Conservation (phyloP, 2,113 vertebrate species). For the Etheostoma spectabile region DNA sequence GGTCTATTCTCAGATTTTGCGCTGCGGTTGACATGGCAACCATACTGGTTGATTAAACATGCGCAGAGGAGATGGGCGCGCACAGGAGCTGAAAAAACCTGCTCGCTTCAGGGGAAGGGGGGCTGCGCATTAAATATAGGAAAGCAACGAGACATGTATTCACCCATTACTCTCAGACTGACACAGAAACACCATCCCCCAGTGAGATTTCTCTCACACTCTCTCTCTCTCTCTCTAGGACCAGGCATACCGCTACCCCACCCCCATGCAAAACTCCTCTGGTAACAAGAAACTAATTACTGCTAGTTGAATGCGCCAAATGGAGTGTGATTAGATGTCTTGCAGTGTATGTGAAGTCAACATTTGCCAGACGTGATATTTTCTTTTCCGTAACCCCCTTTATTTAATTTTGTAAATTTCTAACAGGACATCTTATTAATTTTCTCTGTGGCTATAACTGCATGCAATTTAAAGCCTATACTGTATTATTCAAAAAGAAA, state of each 20-base stretch:
- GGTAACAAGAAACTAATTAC: constrained; percentile 51
- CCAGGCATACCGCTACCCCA: constrained; percentile 38
- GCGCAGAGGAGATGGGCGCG: constrained; percentile 81
- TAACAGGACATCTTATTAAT: constrained; percentile 20
- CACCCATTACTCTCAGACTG: constrained; percentile 65
- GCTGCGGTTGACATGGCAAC: constrained; percentile 94
- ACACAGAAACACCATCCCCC: constrained; percentile 70
- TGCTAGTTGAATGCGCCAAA: constrained; percentile 23
- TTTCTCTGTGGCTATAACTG: constrained; percentile 2
- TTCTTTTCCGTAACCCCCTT: constrained; percentile 5
- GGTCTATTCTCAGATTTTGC: constrained; percentile 86
- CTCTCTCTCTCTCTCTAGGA: constrained; percentile 39
- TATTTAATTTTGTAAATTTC: constrained; percentile 15
- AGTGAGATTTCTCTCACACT: constrained; percentile 29
- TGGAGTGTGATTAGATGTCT: constrained; percentile 26
- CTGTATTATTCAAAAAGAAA: background rate
- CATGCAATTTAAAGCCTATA: background rate
- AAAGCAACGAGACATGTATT: constrained; percentile 60
- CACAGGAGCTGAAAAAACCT: constrained; percentile 71
- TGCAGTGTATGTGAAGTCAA: constrained; percentile 7
- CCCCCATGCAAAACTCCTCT: constrained; percentile 51
- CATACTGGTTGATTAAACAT: constrained; percentile 93
- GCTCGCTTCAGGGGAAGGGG: constrained; percentile 68
- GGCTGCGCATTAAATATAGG: constrained; percentile 70
- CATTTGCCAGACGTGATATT: background rate